Evolutionary conservation across 2,888 invertebrate species (phyloP).

Genomic region (Panzeria rudis): DNA sequence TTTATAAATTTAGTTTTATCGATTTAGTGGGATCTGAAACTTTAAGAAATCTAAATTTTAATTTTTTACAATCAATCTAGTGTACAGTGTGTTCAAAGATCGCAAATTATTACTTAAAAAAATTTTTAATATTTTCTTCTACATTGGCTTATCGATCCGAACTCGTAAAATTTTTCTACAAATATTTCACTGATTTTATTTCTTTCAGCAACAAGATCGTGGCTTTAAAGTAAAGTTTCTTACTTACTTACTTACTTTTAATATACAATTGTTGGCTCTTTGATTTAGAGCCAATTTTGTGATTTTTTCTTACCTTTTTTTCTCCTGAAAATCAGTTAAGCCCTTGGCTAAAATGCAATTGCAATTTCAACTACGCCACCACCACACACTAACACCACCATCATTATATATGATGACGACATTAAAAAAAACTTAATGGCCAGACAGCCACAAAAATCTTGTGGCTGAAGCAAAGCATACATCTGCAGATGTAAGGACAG

Average conservation of each 20-base stretch:
- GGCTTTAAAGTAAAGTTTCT: conserved; percentile 46
- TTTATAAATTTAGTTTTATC: too few relatives aligned
- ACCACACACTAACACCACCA: conserved; percentile 13
- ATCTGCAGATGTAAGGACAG: conserved; percentile 14
- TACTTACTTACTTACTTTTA: conserved; percentile 28
- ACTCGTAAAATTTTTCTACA: conserved; percentile 18
- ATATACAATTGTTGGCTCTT: conserved; percentile 60
- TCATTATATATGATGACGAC: neutral
- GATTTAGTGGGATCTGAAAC: too few relatives aligned
- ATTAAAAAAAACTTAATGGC: conserved; percentile 20
- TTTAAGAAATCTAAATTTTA: too few relatives aligned
- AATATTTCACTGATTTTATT: conserved; percentile 18
- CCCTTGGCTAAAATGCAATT: conserved; percentile 71
- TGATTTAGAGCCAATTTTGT: conserved; percentile 72
- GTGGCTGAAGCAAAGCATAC: conserved; percentile 17
- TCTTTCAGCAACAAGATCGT: conserved; percentile 51
- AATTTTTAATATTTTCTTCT: too few relatives aligned
- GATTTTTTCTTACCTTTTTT: conserved; percentile 61
- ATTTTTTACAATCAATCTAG: too few relatives aligned
- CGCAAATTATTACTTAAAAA: too few relatives aligned
- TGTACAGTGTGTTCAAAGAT: too few relatives aligned
- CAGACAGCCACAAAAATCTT: conserved; percentile 55
- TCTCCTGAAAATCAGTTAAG: conserved; percentile 69
- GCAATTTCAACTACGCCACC: conserved; percentile 66
- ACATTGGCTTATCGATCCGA: neutral